Conservation (phyloP, 2,113 vertebrate species). For the Zapus hudsonius region DNA sequence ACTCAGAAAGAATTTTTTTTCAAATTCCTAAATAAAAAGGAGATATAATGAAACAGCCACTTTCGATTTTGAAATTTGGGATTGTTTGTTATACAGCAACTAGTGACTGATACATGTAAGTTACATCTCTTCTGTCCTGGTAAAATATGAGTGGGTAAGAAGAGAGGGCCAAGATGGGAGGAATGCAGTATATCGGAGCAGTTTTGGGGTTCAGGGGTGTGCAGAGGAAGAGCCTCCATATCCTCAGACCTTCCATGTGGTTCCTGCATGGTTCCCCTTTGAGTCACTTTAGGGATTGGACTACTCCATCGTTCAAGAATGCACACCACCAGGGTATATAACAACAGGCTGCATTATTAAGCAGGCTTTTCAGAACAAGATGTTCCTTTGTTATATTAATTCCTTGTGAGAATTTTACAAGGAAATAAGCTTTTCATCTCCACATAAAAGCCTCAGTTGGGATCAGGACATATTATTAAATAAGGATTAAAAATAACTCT, state of each 20-base stretch:
- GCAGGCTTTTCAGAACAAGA: slow-evolving; percentile 74
- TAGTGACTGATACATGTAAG: background rate
- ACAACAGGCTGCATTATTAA: background rate
- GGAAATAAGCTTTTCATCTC: slow-evolving; percentile 80
- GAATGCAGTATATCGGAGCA: accelerated
- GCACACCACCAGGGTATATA: background rate
- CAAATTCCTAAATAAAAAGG: background rate
- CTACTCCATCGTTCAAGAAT: background rate
- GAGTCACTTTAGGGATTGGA: background rate
- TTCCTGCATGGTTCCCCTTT: background rate
- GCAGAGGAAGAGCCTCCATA: accelerated
- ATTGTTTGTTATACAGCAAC: accelerated
- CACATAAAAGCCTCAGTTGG: slow-evolving; percentile 77
- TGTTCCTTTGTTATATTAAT: slow-evolving; percentile 84
- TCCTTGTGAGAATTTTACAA: slow-evolving; percentile 81
- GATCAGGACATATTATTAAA: slow-evolving; percentile 83
- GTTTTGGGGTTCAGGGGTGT: accelerated
- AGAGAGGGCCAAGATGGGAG: background rate
- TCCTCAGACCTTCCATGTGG: background rate
- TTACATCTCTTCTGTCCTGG: background rate
- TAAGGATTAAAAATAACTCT: slow-evolving; percentile 84
- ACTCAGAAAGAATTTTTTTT: background rate
- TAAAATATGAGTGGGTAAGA: background rate
- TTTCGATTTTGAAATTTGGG: background rate
- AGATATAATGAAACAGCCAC: background rate